Base-by-base conservation (phyloP, 2,888 invertebrate genomes). In the Rhimphoctona megacephalus region DNA sequence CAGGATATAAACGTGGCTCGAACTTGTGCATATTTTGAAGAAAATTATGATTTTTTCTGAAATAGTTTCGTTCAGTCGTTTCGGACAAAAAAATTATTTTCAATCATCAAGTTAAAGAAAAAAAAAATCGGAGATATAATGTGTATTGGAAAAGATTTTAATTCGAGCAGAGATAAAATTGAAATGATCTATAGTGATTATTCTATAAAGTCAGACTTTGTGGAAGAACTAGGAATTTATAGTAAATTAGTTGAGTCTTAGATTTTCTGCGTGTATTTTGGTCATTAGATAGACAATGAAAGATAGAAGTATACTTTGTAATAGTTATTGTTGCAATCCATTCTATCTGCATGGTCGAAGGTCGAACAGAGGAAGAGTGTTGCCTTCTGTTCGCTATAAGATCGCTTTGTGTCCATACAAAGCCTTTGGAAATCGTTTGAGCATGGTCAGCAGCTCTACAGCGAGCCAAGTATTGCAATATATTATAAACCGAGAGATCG, bases 371-470 rank as follows among this genome's bases (percentile, higher is more conserved):
- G 39, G 52, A 39, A 36, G 73, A 49, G 54, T 39, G 25, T 36
- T 80, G 49, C 73, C 66, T 61, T 52, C 67, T 49, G 49, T 74
- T 61, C 19, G 54, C 43, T 64, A 22, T 52, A 19, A 33, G 25
- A 30, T 43, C 52, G 43, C 25, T 46, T 25, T 33, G 33, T 49
- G 25, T 39, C 22, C 39, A 17, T 33, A 43, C 17, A 61, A n/a
- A 57, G 25, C 46, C 36, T 39, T 57, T 17, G 61, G 36, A 43
- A 43, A 77, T 77, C 33, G 66, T 73, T 25, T 54, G 54, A 17
- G 67, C 81, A 25, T 61, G 64, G 43, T 66, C 70, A 54, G 76
- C 77, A 70, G 33, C 85, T n/a, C 25, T 61, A 39, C 66, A 66
- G 49, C 36, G n/a, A 43, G 39, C 25, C 52, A 25, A 72, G 49